Evolutionary conservation across 2,113 vertebrate species (phyloP), one percentile per base, ranked within the genome.

Genomic region (Caranx melampygus): DNA sequence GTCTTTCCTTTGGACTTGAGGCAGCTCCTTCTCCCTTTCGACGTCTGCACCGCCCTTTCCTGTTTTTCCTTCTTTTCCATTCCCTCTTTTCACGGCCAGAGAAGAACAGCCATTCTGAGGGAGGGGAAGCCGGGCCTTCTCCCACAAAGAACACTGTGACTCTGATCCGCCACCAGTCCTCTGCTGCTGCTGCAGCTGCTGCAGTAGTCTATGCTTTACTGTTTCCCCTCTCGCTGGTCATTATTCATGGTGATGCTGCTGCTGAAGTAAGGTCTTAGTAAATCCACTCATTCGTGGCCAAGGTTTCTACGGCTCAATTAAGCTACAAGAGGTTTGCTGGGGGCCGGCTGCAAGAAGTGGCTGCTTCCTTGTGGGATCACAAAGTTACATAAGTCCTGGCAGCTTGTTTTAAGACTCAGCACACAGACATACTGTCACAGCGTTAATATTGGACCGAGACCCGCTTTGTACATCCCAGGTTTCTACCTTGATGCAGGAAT

Each of bases 21-120:
- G 64, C 81, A 55, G 16, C 68, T 47, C 78, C 54, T 84, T 78
- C 60, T 78, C 60, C 55, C 52, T 68, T 84, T 52, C 1, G n/a
- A 83, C 54, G 34, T 70, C 63, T 51, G 78, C 54, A 33, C 89
- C 84, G 8, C 92, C 89, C 78, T 90, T 94, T 94, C 89, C 92
- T 93, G 91, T 94, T 94, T 92, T 91, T 91, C 79, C 83, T 82
- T 81, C 88, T 85, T 90, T 90, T 91, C 84, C 87, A 84, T 89
- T 84, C 69, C 75, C 80, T 80, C 70, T 75, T 87, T 84, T 82
- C 67, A 75, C n/a, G 49, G 76, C 59, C 52, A 14, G 42, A 84
- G 85, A 78, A 81, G 79, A 91, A 85, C 72, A 78, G 72, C 26
- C 73, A 55, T 72, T 81, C 84, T 77, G 37, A 88, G 81, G 1